These are phyloP conservation scores for Coregonus suidteri DNA, from an alignment of 2,797 vertebrate species.

Conservation along the genomic window DNA sequence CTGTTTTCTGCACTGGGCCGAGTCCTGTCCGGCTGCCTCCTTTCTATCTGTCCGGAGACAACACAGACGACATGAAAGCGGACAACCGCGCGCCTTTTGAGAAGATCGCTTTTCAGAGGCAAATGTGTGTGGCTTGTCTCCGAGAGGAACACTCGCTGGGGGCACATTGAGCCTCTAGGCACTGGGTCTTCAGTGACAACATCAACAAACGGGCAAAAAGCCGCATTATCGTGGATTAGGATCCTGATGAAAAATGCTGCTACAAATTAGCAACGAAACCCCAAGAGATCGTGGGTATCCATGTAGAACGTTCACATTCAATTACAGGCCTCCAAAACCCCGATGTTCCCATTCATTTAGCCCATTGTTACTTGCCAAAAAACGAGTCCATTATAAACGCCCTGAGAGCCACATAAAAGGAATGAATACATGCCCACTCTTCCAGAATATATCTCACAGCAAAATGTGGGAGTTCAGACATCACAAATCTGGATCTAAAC, in stretches of 20 bases:
- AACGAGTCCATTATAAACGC: constrained; percentile 68
- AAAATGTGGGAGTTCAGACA: constrained; percentile 5
- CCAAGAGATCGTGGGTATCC: constrained; percentile 73
- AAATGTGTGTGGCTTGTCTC: constrained; percentile 79
- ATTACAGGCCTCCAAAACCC: constrained; percentile 73
- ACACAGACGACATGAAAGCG: constrained; percentile 80
- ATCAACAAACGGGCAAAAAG: constrained; percentile 84
- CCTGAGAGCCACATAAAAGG: constrained; percentile 72
- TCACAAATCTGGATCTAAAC: not conserved
- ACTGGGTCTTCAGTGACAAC: constrained; percentile 83
- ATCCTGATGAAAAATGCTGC: constrained; percentile 75
- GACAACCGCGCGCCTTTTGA: constrained; percentile 81
- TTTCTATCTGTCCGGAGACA: constrained; percentile 74
- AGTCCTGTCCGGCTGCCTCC: constrained; percentile 74
- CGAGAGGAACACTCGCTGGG: constrained; percentile 84
- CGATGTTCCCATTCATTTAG: constrained; percentile 73
- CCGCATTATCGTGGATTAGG: constrained; percentile 81
- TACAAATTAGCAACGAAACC: constrained; percentile 82
- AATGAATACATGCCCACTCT: constrained; percentile 62
- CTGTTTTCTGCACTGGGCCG: constrained; percentile 75
- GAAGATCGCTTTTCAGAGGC: constrained; percentile 87
- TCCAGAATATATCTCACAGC: constrained; percentile 62
- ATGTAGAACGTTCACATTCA: constrained; percentile 76
- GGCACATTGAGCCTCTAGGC: constrained; percentile 73
- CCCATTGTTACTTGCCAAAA: constrained; percentile 69